phyloP scores from a whole-genome alignment of 2,797 vertebrate species.

The Gymnopithys bicolor region DNA sequence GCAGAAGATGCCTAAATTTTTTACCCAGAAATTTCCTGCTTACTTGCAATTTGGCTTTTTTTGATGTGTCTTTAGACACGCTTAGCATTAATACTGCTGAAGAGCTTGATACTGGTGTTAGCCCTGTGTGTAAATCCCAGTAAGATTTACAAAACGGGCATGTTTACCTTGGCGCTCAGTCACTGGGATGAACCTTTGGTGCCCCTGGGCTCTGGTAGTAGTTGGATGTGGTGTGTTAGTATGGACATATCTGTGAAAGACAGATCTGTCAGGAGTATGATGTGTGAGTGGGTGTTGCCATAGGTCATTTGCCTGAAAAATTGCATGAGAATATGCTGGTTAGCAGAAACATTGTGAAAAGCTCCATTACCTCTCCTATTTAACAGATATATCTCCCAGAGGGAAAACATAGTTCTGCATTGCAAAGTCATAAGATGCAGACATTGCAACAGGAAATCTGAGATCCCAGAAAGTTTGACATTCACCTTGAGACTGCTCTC shows the following conservation, averaged over 20 bases:
- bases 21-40: not conserved
- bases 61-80: not conserved
- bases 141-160: not conserved
- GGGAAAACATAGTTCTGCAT: not conserved
- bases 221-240: not conserved
- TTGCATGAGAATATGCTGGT: not conserved
- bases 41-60: not conserved
- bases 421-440: not conserved
- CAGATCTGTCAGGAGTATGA: not conserved
- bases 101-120: not conserved
- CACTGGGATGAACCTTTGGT: not conserved
- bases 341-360: not conserved
- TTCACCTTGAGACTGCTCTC: not conserved
- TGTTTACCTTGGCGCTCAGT: not conserved
- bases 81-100: not conserved
- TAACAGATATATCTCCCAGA: not conserved
- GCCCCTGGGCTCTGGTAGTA: not conserved
- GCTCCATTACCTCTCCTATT: not conserved
- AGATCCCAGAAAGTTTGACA: not conserved
- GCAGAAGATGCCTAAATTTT: not conserved
- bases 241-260: not conserved
- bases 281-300: not conserved
- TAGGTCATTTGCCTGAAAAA: not conserved
- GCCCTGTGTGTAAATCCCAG: not conserved
- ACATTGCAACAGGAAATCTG: not conserved